phyloP scores from a whole-genome alignment of 1,140 invertebrate genomes.

The Ceratina australensis region DNA sequence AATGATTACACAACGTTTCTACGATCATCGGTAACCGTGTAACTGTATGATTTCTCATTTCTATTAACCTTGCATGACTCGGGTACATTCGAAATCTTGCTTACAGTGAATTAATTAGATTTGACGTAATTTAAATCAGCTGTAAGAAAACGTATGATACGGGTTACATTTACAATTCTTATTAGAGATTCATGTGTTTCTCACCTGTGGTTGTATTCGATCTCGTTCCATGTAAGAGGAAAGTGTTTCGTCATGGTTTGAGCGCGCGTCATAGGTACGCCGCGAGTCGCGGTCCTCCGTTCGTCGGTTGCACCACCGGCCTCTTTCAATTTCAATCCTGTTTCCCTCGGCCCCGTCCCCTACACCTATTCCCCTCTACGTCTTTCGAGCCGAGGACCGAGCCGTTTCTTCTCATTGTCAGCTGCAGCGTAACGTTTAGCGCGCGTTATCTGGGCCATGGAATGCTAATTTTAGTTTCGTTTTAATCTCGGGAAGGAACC shows the following conservation, averaged over 20 bases:
- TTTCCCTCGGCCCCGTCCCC: slow-evolving; percentile 10
- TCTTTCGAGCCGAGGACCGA: background rate
- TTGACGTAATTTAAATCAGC: too few species aligned
- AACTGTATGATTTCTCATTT: too few species aligned
- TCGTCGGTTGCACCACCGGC: slow-evolving; percentile 23
- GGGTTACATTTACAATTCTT: too few species aligned
- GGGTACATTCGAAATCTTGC: too few species aligned
- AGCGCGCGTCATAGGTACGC: slow-evolving; percentile 18
- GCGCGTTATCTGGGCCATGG: slow-evolving; percentile 67
- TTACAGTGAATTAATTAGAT: too few species aligned
- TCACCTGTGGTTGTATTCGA: too few species aligned
- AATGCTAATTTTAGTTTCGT: slow-evolving; percentile 60
- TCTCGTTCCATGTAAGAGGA: too few species aligned
- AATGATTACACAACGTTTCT: background rate
- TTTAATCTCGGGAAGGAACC: background rate
- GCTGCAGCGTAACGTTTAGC: slow-evolving; percentile 28
- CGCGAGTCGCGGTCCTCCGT: slow-evolving; percentile 26
- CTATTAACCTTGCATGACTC: too few species aligned
- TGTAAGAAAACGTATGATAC: too few species aligned
- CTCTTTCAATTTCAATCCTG: slow-evolving; percentile 26
- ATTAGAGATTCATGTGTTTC: too few species aligned
- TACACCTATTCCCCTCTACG: background rate
- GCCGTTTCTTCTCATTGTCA: slow-evolving; percentile 14
- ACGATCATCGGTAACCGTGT: too few species aligned
- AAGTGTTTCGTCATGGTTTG: slow-evolving; percentile 16